Percentiles rank a stretch among this genome's conserved stretches.
These are phyloP conservation scores for Pseudococcus jackbeardsleyi DNA, from an alignment of 2,888 invertebrate genomes.

Conservation along the genomic window DNA sequence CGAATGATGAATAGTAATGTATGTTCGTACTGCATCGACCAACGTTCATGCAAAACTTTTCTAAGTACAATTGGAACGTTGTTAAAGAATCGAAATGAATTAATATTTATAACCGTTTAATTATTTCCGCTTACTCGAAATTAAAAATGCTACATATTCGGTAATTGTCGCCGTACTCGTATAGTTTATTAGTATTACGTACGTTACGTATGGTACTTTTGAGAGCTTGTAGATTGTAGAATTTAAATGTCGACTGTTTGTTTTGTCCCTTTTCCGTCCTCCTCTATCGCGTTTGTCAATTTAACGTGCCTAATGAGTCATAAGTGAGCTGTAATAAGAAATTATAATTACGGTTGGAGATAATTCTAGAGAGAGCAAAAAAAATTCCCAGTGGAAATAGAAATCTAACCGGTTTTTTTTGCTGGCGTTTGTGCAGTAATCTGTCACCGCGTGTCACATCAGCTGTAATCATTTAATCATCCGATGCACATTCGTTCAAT, in stretches of 20 bases:
- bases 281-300: background rate
- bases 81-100: constrained; percentile 49
- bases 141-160: constrained; percentile 39
- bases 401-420: constrained; percentile 17
- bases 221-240: background rate
- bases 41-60: constrained; percentile 21
- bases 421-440: background rate
- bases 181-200: background rate
- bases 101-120: constrained; percentile 55
- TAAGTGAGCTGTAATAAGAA: constrained; percentile 20
- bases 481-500: constrained; percentile 35
- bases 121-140: constrained; percentile 53
- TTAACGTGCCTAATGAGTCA: constrained; percentile 14
- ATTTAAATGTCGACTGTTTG: constrained; percentile 16
- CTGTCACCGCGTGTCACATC: background rate
- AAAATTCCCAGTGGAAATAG: background rate
- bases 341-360: background rate
- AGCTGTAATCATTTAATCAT: constrained; percentile 13
- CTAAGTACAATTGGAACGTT: constrained; percentile 36
- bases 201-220: background rate
- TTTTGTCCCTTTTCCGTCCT: background rate
- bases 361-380: background rate
- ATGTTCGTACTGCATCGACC: background rate
- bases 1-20: constrained; percentile 28
- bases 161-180: constrained; percentile 15